Evolutionary conservation across 2,797 vertebrate species (phyloP).

Genomic region (Potorous gilbertii): DNA sequence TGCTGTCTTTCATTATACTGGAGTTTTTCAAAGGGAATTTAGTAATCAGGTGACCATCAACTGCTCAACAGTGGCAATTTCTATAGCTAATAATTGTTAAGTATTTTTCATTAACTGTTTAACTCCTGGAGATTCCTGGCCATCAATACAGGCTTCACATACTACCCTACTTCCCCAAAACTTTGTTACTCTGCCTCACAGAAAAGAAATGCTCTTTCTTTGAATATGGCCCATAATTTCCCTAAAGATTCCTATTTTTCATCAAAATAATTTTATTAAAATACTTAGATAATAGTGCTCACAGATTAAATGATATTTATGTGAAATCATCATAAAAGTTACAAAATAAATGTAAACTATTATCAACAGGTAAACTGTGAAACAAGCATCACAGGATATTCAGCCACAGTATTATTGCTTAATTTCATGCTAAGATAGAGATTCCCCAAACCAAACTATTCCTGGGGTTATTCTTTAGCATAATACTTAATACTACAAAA

Average conservation of each 20-base stretch:
- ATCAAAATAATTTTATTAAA: neutral
- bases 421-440: neutral
- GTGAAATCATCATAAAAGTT: neutral
- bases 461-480: neutral
- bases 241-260: neutral
- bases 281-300: neutral
- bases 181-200: neutral
- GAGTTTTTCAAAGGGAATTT: neutral
- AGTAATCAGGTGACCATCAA: neutral
- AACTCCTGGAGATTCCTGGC: neutral
- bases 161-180: accelerated
- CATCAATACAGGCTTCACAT: neutral
- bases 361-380: neutral
- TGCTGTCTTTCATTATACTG: neutral
- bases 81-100: neutral
- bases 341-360: neutral
- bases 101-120: neutral
- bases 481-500: constrained; percentile 17
- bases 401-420: neutral
- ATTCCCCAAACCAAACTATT: neutral
- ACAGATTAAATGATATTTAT: neutral
- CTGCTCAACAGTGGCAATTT: neutral
- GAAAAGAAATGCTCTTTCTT: neutral
- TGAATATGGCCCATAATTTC: neutral
- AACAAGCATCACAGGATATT: neutral